phyloP scores from a whole-genome alignment of 1,140 invertebrate species.

The fruit fly (Drosophila melanogaster) region Release_6_plus_ISO1_MT NT_033777.3:26904501-26905000 shows the following conservation, averaged over 20 bases:
- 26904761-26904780: not conserved
- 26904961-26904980: conserved; percentile 21
- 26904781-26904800: conserved; percentile 29
- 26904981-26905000: conserved; percentile 63
- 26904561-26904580: conserved; percentile 42
- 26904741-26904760: too few relatives aligned
- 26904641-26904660: conserved; percentile 78
- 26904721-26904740: not conserved
- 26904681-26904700: conserved; percentile 11
- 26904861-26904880: conserved; percentile 81
- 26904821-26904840: conserved; percentile 76
- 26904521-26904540: conserved; percentile 51
- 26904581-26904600: conserved; percentile 77
- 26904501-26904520: conserved; percentile 60
- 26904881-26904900: conserved; percentile 68
- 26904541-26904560: conserved; percentile 51
- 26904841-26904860: conserved; percentile 81
- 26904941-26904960: conserved; percentile 60
- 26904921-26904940: conserved; percentile 57
- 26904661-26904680: conserved; percentile 59
- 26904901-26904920: conserved; percentile 33
- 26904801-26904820: conserved; percentile 57
- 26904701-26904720: not conserved
- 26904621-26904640: conserved; percentile 60
- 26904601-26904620: conserved; percentile 61